phyloP scores from a whole-genome alignment of 2,888 invertebrate species.

The Cataglyphis altisquamis region DNA sequence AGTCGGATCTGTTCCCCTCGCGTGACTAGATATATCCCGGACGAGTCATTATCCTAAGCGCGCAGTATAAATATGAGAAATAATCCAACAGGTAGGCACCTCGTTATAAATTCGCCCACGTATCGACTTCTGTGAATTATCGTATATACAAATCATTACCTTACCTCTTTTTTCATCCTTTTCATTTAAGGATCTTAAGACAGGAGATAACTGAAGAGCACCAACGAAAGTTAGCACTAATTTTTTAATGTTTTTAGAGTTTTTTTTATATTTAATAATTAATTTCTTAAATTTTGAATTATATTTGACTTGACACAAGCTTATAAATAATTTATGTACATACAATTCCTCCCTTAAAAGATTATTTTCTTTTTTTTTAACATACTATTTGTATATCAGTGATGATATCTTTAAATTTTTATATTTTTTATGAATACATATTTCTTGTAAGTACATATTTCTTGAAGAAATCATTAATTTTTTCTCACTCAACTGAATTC shows the following conservation, averaged over 20 bases:
- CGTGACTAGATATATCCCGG: constrained; percentile 42
- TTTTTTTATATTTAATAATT: neutral
- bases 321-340: neutral
- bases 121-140: constrained; percentile 28
- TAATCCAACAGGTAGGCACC: constrained; percentile 61
- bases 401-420: neutral
- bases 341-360: no score
- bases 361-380: no score
- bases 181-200: neutral
- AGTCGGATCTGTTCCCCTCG: constrained; percentile 22
- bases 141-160: neutral
- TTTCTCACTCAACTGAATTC: neutral
- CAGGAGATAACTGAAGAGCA: neutral
- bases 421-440: neutral
- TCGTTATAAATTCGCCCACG: constrained; percentile 23
- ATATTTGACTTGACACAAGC: neutral
- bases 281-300: neutral
- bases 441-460: neutral
- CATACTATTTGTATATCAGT: neutral
- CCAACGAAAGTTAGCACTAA: neutral
- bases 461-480: neutral
- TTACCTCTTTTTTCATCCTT: neutral
- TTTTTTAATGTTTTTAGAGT: neutral
- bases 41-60: constrained; percentile 33
- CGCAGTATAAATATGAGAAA: constrained; percentile 34